Evolutionary conservation across 2,888 invertebrate species (phyloP), one percentile per base, ranked within the genome.

Genomic region (Amphiduros pacificus): DNA sequence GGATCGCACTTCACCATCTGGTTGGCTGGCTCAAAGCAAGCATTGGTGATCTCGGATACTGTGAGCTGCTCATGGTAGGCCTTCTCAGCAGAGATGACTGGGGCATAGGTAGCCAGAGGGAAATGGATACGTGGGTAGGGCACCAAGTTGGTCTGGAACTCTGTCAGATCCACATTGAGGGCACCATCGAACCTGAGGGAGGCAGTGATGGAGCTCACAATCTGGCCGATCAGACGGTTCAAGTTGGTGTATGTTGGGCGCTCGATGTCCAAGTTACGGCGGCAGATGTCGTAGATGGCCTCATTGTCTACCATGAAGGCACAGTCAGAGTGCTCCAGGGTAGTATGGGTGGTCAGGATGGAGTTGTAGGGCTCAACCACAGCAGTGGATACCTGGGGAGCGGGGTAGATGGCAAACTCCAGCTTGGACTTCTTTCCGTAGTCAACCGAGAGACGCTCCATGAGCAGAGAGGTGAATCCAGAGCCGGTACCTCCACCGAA

Each of bases 241-340:
- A 96, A 85, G 79, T 92, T 92, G 32, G 89, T 93, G 80, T 92
- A 92, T 74, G 91, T 88, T 0, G 93, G 93, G 55, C 92, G 85
- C 74, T 90, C 93, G 63, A 94, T 91, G 70, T 90, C 89, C 57
- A 95, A 86, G 74, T 91, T 91, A 65, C 90, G 87, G 62, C 91
- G 77, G 93, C 93, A 82, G 92, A 77, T 74, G 59, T 77, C 73
- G 61, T 74, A 77, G 74, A 94, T 86, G 50, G 94, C 94, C 80
- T 95, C 72, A 63, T 73, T 73, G 61, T 73, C 73, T 55, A 73
- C 69, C 70, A 73, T 69, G 66, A 73, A 77, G 54, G 75, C 74
- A 58, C 76, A 77, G 68, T 77, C 77, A 2, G 76, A 74, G 69
- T 77, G 77, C 62, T 77, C 77, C 50, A 77, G 72, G 28, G 75